phyloP scores from a whole-genome alignment of 2,113 vertebrate species.

The Thunnus maccoyii region DNA sequence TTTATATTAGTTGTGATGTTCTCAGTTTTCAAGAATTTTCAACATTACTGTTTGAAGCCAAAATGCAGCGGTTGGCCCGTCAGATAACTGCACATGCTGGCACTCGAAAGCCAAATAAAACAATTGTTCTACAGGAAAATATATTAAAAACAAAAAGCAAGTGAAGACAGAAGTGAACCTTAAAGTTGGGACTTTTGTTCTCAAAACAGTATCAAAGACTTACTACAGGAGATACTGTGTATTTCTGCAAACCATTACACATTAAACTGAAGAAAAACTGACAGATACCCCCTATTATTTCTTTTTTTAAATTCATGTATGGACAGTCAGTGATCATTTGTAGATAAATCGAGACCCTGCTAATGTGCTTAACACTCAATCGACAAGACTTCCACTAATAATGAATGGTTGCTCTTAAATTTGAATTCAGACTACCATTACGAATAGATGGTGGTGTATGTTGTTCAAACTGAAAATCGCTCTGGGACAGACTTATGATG shows the following conservation, averaged over 20 bases:
- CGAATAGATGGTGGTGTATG: background rate
- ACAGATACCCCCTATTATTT: background rate
- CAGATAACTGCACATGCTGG: constrained; percentile 10
- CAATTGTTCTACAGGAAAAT: too few species aligned
- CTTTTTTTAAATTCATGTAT: too few species aligned
- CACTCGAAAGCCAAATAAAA: too few species aligned
- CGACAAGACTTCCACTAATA: background rate
- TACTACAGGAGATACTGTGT: background rate
- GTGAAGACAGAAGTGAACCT: background rate
- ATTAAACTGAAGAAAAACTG: background rate
- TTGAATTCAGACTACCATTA: background rate
- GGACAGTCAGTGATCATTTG: too few species aligned
- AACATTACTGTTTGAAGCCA: constrained; percentile 1
- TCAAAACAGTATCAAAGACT: background rate
- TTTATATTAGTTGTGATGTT: constrained; percentile 12
- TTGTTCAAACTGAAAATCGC: background rate
- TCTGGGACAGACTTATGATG: background rate
- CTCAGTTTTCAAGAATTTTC: constrained; percentile 12
- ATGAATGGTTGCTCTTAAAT: background rate
- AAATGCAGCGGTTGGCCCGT: background rate
- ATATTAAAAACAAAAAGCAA: background rate
- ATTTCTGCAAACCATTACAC: background rate
- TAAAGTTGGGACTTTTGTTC: background rate
- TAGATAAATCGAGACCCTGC: too few species aligned
- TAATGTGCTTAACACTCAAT: too few species aligned